Evolutionary conservation across 2,113 vertebrate genomes (phyloP).

Genomic region (Tragulus kanchil): DNA sequence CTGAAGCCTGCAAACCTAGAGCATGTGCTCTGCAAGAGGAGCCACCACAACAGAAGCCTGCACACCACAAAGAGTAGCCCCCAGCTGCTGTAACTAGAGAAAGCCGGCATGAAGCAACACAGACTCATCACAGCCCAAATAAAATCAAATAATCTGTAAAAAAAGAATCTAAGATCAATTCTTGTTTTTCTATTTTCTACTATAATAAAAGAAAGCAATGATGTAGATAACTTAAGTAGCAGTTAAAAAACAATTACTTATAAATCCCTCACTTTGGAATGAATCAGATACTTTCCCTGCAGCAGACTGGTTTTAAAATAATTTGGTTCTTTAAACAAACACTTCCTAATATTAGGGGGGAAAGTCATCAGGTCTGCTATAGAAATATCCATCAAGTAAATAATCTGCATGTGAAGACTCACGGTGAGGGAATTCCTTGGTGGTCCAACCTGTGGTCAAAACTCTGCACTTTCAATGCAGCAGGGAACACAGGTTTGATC

Average conservation of each 20-base stretch:
- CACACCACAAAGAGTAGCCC: too few species aligned
- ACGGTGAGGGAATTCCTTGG: background rate
- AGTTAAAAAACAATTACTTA: background rate
- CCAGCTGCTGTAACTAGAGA: too few species aligned
- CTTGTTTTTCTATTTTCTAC: slow-evolving; percentile 34
- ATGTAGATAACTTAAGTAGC: background rate
- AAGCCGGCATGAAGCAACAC: too few species aligned
- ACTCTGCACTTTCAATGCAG: background rate
- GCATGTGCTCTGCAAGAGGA: too few species aligned
- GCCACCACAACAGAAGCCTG: too few species aligned
- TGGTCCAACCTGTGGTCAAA: background rate
- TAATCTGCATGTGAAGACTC: background rate
- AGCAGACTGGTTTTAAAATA: background rate
- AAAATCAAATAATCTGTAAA: too few species aligned
- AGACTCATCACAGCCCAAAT: too few species aligned
- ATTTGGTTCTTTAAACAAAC: slow-evolving; percentile 12
- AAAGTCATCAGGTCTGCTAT: background rate
- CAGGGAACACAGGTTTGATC: background rate
- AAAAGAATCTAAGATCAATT: background rate
- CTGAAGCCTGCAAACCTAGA: too few species aligned
- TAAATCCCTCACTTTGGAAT: background rate
- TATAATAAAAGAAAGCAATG: slow-evolving; percentile 19
- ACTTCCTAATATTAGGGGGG: background rate
- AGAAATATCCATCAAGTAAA: background rate
- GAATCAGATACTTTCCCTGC: background rate